Evolutionary conservation across 2,113 vertebrate species (phyloP), one percentile per base, ranked within the genome.

Genomic region (Candoia aspera): DNA sequence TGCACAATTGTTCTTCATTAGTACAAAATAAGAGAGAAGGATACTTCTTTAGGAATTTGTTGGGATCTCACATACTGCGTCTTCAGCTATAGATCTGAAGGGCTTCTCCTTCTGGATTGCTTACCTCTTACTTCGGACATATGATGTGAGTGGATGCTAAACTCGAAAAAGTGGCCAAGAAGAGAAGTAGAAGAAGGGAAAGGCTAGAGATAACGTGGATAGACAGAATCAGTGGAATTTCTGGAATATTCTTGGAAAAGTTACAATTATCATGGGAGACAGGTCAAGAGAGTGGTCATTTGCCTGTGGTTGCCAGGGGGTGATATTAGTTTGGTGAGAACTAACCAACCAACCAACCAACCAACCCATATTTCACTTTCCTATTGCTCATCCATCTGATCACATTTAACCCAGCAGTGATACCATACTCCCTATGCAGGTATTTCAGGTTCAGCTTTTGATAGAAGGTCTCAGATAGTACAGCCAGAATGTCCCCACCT

Each of bases 1-100:
- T 68, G 37, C 10, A 53, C 42, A 59, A 57, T 53, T 79, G 62
- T 91, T 88, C 88, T 92, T 88, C 57, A 42, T 89, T 89, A 84
- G 73, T 19, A 54, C 58, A 84, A 92, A 84, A 89, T 24, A 60
- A 92, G 26, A 87, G 37, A 9, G 37, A 83, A 64, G 19, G 49
- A 68, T n/a, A 26, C 54, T 57, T 37, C 8, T 83, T 58, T 53
- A 55, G 91, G 29, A n/a, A 53, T 53, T 10, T 88, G 68, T n/a
- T 79, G 37, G 88, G 29, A 60, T 62, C n/a, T 46, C 24, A 53
- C 24, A 46, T 49, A 53, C 53, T 37, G 11, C 54, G 62, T 84
- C 29, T 89, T 92, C 23, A 58, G 1, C 87, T 26, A 5, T 37
- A 46, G 19, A 88, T 84, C 73, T 89, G 29, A 84, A 54, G 12